phyloP scores from a whole-genome alignment of 2,888 invertebrate species.

The Girardia tigrina region DNA sequence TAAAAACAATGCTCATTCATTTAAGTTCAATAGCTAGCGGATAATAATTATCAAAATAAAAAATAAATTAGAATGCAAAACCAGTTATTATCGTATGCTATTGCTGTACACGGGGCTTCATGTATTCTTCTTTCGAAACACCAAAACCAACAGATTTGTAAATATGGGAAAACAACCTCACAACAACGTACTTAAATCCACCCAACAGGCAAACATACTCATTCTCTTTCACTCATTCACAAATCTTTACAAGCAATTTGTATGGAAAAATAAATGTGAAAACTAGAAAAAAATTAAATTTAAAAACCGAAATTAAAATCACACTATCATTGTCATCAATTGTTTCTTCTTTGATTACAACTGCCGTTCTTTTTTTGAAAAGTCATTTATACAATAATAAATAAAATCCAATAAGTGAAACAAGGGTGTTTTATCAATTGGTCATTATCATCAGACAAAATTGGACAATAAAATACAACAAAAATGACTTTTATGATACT shows the following conservation, averaged over 20 bases:
- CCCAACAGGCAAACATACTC: too few relatives aligned
- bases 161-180: background rate
- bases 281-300: background rate
- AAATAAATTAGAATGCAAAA: too few relatives aligned
- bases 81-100: slow-evolving; percentile 16
- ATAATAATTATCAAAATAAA: too few relatives aligned
- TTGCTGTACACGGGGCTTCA: background rate
- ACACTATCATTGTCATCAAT: background rate
- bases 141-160: background rate
- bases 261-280: background rate
- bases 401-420: background rate
- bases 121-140: too few relatives aligned
- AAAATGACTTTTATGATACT: background rate
- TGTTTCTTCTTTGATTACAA: too few relatives aligned
- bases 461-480: background rate
- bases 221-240: too few relatives aligned
- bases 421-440: background rate
- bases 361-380: too few relatives aligned
- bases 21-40: too few relatives aligned
- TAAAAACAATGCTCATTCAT: too few relatives aligned
- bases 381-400: too few relatives aligned
- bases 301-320: too few relatives aligned
- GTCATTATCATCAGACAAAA: background rate
- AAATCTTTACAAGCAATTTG: background rate
- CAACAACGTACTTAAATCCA: too few relatives aligned